Percentiles rank a stretch among this genome's conserved stretches.
phyloP scores from a whole-genome alignment of 2,113 vertebrate genomes.

The Poeciliopsis turrubarensis region DNA sequence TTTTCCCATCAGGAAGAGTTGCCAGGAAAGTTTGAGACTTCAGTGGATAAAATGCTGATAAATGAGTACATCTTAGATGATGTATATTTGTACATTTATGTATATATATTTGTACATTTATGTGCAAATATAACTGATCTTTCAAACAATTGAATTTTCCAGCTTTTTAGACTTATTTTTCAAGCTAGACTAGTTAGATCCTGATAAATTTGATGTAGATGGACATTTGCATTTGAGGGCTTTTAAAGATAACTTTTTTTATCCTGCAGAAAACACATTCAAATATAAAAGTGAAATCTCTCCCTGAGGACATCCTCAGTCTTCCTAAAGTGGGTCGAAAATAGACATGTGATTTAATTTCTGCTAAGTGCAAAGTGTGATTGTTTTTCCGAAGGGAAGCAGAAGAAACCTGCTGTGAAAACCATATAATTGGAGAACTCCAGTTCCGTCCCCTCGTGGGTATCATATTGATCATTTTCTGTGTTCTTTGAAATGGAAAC shows the following conservation, averaged over 20 bases:
- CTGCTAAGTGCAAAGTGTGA: conserved; percentile 1
- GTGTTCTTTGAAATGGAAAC: conserved; percentile 19
- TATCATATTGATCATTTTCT: conserved; percentile 1
- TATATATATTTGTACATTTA: too few species aligned
- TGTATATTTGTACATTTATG: conserved; percentile 9
- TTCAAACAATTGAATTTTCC: conserved; percentile 15
- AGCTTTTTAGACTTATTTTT: background rate
- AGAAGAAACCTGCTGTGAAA: conserved; percentile 20
- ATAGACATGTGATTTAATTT: conserved; percentile 10
- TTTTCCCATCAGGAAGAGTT: conserved; percentile 52
- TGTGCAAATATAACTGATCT: background rate
- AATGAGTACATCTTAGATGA: conserved; percentile 9
- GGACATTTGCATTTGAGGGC: background rate
- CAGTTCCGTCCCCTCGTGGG: conserved; percentile 1
- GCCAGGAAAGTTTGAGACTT: background rate
- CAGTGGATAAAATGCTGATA: background rate
- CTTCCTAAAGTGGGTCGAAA: too few species aligned
- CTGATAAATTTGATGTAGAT: background rate
- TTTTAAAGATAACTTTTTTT: background rate
- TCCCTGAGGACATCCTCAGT: background rate
- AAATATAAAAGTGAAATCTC: background rate
- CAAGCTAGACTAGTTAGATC: background rate
- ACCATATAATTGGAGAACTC: background rate
- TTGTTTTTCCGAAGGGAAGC: conserved; percentile 13
- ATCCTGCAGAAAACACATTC: background rate